Evolutionary conservation across 2,888 invertebrate species (phyloP).

Genomic region (Synergus gifuensis): DNA sequence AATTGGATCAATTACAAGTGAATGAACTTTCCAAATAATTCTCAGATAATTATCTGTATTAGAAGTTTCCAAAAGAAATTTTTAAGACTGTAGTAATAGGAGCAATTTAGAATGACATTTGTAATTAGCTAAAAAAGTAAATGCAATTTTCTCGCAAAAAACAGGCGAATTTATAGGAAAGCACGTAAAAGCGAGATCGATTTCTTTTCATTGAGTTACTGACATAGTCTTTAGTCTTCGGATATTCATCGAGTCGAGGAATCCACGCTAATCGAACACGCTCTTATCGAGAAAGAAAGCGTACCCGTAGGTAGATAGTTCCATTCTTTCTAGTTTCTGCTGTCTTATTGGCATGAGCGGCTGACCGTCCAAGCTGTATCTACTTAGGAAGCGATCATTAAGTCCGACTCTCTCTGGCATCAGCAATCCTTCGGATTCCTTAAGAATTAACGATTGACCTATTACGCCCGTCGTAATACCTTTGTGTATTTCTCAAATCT

Average conservation of each 20-base stretch:
- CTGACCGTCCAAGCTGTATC: slow-evolving; percentile 36
- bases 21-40: neutral
- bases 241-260: slow-evolving; percentile 29
- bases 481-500: slow-evolving; percentile 31
- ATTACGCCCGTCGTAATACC: slow-evolving; percentile 37
- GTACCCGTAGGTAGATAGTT: slow-evolving; percentile 23
- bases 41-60: neutral
- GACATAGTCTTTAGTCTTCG: slow-evolving; percentile 9
- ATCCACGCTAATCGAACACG: slow-evolving; percentile 24
- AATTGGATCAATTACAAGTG: neutral
- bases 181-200: slow-evolving; percentile 19
- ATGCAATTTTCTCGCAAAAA: slow-evolving; percentile 32
- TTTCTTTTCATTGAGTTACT: slow-evolving; percentile 32
- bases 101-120: slow-evolving; percentile 9
- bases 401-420: slow-evolving; percentile 42
- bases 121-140: slow-evolving; percentile 9
- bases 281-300: slow-evolving; percentile 34
- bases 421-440: slow-evolving; percentile 44
- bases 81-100: neutral
- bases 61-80: neutral
- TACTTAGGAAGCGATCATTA: slow-evolving; percentile 37
- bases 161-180: slow-evolving; percentile 22
- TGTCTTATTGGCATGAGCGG: slow-evolving; percentile 25
- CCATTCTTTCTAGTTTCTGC: slow-evolving; percentile 34
- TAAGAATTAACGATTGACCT: slow-evolving; percentile 38